A percentile compares a stretch with the other conserved stretches of the same genome.
phyloP scores from a whole-genome alignment of 2,888 invertebrate species.

The Yponomeuta sedellus region DNA sequence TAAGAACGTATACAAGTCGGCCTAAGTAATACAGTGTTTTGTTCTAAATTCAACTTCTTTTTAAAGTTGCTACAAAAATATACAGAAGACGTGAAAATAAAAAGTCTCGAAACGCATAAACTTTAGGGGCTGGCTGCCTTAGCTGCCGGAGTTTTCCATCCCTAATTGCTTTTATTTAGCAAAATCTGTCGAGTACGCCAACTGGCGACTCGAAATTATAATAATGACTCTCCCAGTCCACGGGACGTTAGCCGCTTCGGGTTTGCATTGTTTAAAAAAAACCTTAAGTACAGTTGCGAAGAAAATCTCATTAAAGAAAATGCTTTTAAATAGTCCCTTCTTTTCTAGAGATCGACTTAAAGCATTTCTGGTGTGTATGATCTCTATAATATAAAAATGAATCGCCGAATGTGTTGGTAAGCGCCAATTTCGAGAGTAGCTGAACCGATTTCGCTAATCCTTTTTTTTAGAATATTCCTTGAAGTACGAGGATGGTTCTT shows the following conservation, averaged over 20 bases:
- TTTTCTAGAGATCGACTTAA: no score
- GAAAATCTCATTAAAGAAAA: not conserved
- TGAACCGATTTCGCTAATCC: no score
- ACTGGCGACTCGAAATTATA: slow-evolving; percentile 64
- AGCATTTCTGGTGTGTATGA: no score
- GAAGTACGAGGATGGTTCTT: no score
- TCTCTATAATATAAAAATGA: no score
- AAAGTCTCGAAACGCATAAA: not conserved
- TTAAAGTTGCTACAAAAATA: not conserved
- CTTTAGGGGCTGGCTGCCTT: not conserved
- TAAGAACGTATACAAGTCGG: no score
- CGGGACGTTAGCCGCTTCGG: slow-evolving; percentile 19
- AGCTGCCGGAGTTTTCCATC: not conserved
- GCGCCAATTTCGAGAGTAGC: no score
- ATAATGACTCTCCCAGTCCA: slow-evolving; percentile 59
- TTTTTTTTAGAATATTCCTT: no score
- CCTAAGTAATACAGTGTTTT: no score
- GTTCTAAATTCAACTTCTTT: not conserved
- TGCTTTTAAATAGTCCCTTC: slow-evolving; percentile 43
- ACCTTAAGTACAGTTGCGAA: not conserved
- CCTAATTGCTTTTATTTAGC: slow-evolving; percentile 10
- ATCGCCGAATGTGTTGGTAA: no score
- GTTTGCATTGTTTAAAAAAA: not conserved
- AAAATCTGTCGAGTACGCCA: slow-evolving; percentile 30
- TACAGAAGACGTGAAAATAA: not conserved